Base-by-base conservation (phyloP, 2,888 invertebrate genomes). In the Synergus japonicus region DNA sequence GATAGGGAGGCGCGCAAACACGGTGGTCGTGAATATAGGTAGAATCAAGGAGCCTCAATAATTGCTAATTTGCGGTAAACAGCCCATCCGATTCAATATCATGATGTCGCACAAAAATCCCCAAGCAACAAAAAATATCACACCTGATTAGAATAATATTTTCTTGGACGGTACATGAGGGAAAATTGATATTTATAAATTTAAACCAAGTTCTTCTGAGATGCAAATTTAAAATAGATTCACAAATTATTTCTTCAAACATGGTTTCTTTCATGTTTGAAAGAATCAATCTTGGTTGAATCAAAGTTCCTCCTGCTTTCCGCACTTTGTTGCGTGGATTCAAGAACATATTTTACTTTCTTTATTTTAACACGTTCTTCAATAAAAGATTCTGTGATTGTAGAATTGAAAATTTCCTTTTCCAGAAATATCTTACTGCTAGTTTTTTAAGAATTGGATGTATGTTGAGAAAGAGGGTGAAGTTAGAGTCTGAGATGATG, bases 1-100 rank as follows among this genome's bases (percentile, higher is more conserved):
- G 29, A 49, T 12, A n/a, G 18, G 10, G 77, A 15, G 49, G 77
- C 54, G 67, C 58, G 15, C 65, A n/a, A 64, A 67, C 77, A 79
- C 66, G 79, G 77, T 58, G 67, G 79, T 79, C 79, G 76, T 41
- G 65, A 65, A 65, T 65, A 43, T 41, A 41, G 43, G 65, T 65
- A 43, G 41, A 13, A 60, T 60, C 60, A 18, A 66, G 41, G 41
- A 66, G 65, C 18, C 10, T 43, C 41, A 37, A 66, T 66, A 66
- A 66, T 66, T 66, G 66, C 43, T 66, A 10, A 66, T 43, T 66
- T 43, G n/a, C n/a, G 18, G 41, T 43, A 66, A 66, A 41, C 66
- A 66, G 18, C n/a, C n/a, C 66, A 18, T 43, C 60, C 22, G 22
- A 22, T 60, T 60, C 60, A 60, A 60, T 22, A 60, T 22, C 60